These are phyloP conservation scores for Diadumene lineata DNA, from an alignment of 92 coral and sea anemone species.

Conservation along the genomic window DNA sequence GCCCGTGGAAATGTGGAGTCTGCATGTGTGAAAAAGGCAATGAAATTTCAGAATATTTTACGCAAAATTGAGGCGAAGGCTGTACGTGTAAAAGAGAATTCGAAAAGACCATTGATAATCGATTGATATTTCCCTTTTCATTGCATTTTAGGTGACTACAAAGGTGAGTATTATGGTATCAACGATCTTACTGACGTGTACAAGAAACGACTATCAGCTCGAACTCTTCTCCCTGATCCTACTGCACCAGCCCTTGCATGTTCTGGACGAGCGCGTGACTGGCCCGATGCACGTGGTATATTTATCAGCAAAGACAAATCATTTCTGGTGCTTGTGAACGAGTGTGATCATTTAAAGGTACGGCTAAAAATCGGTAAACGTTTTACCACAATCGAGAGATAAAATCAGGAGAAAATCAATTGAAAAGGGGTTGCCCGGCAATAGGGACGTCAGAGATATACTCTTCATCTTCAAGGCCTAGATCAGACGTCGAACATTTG, in stretches of 20 bases:
- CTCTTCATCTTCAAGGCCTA: no score
- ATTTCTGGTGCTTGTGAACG: conserved; percentile 75
- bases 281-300: conserved; percentile 88
- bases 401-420: no score
- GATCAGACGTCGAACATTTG: no score
- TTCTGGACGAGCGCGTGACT: conserved; percentile 78
- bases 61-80: no score
- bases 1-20: no score
- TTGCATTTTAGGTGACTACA: conserved; percentile 55
- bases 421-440: no score
- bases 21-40: no score
- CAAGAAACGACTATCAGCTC: conserved; percentile 35
- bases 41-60: no score
- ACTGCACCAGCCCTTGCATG: conserved; percentile 59
- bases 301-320: conserved; percentile 55
- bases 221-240: conserved; percentile 50
- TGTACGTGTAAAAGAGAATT: no score
- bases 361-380: neutral
- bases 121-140: neutral
- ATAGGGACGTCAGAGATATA: no score
- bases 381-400: no score
- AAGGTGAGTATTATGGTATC: conserved; percentile 63
- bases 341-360: conserved; percentile 65
- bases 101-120: neutral
- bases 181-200: conserved; percentile 47